Evolutionary conservation across 2,797 vertebrate genomes (phyloP).

Genomic region (Emydoidea blandingii): DNA sequence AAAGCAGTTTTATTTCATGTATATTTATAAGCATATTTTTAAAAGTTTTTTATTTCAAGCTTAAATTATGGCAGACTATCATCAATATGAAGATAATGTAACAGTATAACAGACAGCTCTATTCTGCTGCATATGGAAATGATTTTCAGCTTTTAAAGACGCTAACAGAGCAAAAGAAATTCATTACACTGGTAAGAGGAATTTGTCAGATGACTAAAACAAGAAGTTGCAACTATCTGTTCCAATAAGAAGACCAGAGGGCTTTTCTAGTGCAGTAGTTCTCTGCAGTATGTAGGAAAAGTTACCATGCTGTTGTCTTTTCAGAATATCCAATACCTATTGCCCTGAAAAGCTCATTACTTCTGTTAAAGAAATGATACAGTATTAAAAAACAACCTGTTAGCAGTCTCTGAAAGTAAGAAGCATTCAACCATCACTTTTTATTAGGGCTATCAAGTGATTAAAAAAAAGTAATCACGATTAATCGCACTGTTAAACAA

Average conservation of each 20-base stretch:
- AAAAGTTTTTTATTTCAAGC: background rate
- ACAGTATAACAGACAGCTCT: background rate
- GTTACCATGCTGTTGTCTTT: background rate
- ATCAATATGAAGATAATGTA: background rate
- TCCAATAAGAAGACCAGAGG: background rate
- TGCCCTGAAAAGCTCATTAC: background rate
- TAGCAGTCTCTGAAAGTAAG: background rate
- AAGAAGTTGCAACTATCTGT: background rate
- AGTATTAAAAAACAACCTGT: background rate
- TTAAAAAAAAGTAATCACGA: too few species aligned
- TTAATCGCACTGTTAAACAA: too few species aligned
- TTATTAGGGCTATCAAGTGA: background rate
- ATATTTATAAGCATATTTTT: background rate
- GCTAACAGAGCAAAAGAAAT: background rate
- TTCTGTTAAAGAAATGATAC: background rate
- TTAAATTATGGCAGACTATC: background rate
- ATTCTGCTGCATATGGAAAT: background rate
- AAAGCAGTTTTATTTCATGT: background rate
- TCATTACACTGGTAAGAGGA: background rate
- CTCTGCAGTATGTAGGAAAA: background rate
- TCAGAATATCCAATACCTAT: background rate
- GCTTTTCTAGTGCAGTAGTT: background rate
- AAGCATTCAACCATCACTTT: background rate
- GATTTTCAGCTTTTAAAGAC: background rate
- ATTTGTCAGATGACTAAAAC: background rate